Evolutionary conservation across 2,888 invertebrate species (phyloP).

Genomic region (Ophioninae sp.): DNA sequence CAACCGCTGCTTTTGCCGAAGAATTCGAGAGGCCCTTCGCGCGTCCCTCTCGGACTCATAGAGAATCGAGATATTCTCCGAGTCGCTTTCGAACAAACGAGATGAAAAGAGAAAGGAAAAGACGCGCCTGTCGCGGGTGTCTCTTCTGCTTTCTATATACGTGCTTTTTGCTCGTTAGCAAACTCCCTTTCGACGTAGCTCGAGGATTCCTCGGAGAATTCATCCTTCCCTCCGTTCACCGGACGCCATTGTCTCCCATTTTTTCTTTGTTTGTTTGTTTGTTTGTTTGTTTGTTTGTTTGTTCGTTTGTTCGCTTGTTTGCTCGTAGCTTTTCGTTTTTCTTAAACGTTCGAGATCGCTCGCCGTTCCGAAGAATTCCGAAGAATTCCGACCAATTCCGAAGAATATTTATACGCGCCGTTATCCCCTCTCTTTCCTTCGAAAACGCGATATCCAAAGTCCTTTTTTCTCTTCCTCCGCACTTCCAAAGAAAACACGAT

Average conservation of each 20-base stretch:
- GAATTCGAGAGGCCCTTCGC: constrained; percentile 25
- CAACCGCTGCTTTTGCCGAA: constrained; percentile 17
- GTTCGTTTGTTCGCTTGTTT: too few relatives aligned
- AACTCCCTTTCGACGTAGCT: constrained; percentile 45
- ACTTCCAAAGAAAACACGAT: too few relatives aligned
- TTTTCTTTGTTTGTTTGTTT: neutral
- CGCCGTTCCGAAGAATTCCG: constrained; percentile 23
- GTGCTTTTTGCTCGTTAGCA: constrained; percentile 63
- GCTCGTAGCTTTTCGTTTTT: too few relatives aligned
- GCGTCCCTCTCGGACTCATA: constrained; percentile 27
- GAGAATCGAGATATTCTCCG: constrained; percentile 17
- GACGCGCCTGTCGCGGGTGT: constrained; percentile 52
- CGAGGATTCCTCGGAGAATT: constrained; percentile 47
- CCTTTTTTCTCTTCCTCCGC: too few relatives aligned
- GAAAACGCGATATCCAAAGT: constrained; percentile 10
- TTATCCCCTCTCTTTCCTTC: neutral
- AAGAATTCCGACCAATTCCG: too few relatives aligned
- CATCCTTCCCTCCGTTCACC: constrained; percentile 26
- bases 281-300: too few relatives aligned
- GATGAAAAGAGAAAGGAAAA: constrained; percentile 48
- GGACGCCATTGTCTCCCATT: constrained; percentile 19
- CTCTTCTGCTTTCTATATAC: constrained; percentile 35
- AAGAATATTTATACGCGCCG: constrained; percentile 21
- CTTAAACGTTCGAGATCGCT: constrained; percentile 9
- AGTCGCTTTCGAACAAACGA: constrained; percentile 40